Conservation (phyloP, 2,888 invertebrate species). For the Reticulitermes lucifugus region DNA sequence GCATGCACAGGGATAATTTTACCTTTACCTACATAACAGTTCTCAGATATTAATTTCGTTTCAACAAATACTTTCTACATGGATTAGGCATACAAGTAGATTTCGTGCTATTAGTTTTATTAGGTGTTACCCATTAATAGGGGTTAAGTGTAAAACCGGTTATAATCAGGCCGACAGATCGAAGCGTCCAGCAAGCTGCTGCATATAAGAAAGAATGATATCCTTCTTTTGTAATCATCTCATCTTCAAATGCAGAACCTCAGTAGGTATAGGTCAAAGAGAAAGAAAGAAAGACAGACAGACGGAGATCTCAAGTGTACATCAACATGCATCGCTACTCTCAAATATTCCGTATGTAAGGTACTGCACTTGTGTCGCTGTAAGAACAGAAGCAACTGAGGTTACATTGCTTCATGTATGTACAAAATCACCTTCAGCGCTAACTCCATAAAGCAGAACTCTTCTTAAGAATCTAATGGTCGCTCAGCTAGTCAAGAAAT, state of each 20-base stretch:
- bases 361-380: not conserved
- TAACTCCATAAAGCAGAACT: too few species aligned
- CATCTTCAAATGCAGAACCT: not conserved
- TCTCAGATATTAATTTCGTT: not conserved
- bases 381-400: not conserved
- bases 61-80: not conserved
- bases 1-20: too few species aligned
- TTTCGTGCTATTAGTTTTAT: slow-evolving; percentile 31
- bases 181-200: not conserved
- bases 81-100: slow-evolving; percentile 6
- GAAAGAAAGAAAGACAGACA: not conserved
- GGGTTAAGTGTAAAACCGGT: slow-evolving; percentile 39
- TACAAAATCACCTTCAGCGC: too few species aligned
- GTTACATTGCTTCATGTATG: too few species aligned
- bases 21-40: too few species aligned
- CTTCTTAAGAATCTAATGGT: too few species aligned
- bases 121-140: slow-evolving; percentile 39
- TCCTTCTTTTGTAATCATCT: slow-evolving; percentile 4
- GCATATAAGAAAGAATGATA: slow-evolving; percentile 2
- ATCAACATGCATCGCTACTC: not conserved
- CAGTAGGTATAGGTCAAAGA: not conserved
- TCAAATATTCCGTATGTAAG: not conserved
- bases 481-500: too few species aligned
- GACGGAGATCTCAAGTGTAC: too few species aligned
- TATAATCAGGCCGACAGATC: slow-evolving; percentile 29